These are phyloP conservation scores for Pseudorhiza aurosa DNA, from an alignment of 30 jellyfish, hydroid and myxozoan genomes.

Conservation along the genomic window DNA sequence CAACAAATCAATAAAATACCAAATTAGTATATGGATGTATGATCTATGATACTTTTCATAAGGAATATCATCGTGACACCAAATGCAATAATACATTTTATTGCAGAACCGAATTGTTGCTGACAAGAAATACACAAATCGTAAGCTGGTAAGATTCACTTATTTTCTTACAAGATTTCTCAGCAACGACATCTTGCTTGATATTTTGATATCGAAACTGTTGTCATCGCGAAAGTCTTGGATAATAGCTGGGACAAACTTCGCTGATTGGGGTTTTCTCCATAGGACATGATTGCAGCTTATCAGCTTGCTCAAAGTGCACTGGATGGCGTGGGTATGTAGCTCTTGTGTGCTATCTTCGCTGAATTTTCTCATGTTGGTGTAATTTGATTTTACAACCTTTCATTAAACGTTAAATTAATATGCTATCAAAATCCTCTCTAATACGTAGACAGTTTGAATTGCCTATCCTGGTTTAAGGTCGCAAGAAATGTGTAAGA, in stretches of 20 bases:
- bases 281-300: constrained; percentile 96
- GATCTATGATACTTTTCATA: too few relatives aligned
- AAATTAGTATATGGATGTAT: too few relatives aligned
- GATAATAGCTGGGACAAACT: too few relatives aligned
- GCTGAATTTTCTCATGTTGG: background rate
- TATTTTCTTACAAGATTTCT: background rate
- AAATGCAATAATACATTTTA: too few relatives aligned
- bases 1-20: too few relatives aligned
- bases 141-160: constrained; percentile 64
- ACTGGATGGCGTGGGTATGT: constrained; percentile 89
- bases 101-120: constrained; percentile 74
- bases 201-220: too few relatives aligned
- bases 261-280: too few relatives aligned
- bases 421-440: background rate
- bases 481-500: too few relatives aligned
- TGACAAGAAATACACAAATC: constrained; percentile 92
- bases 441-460: background rate
- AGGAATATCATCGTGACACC: too few relatives aligned
- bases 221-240: too few relatives aligned
- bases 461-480: background rate
- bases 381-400: background rate
- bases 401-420: too few relatives aligned
- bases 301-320: constrained; percentile 74
- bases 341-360: background rate
- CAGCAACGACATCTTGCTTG: too few relatives aligned